Base-by-base conservation (phyloP, 2,113 vertebrate species). In the Laterallus jamaicensis region DNA sequence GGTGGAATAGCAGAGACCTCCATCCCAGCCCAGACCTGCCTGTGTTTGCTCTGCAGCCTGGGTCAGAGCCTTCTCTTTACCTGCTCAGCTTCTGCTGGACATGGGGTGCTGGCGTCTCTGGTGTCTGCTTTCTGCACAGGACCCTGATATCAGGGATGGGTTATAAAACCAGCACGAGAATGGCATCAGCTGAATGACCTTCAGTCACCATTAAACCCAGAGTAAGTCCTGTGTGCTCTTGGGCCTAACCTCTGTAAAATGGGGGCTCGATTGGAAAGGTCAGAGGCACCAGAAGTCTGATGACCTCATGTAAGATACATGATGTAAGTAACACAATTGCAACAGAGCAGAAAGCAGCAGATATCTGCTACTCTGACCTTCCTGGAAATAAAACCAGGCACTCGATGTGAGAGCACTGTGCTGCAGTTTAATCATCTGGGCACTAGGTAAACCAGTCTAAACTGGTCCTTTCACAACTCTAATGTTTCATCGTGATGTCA, bases 251-350 rank as follows among this genome's bases (percentile, higher is more conserved):
- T 24, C 32, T 59, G 3, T 37, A 37, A 44, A n/a, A 54, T 28
- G 26, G 26, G 35, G 31, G 67, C 35, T 24, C 5, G 10, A 21
- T 42, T 22, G 37, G 62, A 18, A 50, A 31, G 5, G 10, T 37
- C 37, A 7, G 31, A 18, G 44, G 37, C 28, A 3, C 15, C 22
- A 8, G 32, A 19, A 47, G 22, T 8, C 11, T 21, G 3, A 16
- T n/a, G 22, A 15, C 28, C 22, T 39, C 37, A 2, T 9, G 18
- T 29, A 4, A 28, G 32, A 29, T 11, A 35, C 0, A 10, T 20
- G 78, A 26, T 17, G 26, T 37, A 6, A 2, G 37, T 22, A 21
- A 37, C 1, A 5, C 44, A 15, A 4, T 18, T 18, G 55, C 37
- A 32, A 13, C 20, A 12, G 44, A 22, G 62, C 32, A 60, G 44